Conservation (phyloP, 2,797 vertebrate species). For the Neoniphon sammara region DNA sequence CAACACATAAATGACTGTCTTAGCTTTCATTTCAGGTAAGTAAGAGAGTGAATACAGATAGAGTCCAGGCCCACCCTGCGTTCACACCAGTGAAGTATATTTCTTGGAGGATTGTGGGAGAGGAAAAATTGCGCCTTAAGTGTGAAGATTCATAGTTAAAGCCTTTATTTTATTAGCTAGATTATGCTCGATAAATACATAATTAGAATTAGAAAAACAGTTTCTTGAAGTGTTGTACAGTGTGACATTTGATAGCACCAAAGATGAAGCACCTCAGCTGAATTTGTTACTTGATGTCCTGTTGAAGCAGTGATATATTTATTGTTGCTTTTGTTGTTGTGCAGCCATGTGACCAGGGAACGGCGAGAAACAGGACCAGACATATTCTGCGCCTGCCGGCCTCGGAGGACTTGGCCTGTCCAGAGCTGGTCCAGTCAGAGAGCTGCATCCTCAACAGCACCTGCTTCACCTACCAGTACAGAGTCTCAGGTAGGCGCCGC, state of each 20-base stretch:
- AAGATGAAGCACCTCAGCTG: too few relatives aligned
- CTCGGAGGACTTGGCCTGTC: constrained; percentile 80
- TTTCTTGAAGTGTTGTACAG: too few relatives aligned
- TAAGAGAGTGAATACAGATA: constrained; percentile 3
- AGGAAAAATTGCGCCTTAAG: not conserved
- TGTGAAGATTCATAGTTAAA: too few relatives aligned
- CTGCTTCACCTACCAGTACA: constrained; percentile 92
- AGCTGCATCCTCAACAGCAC: constrained; percentile 92
- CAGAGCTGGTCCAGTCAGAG: constrained; percentile 86
- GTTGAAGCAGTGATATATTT: not conserved
- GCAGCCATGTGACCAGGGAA: constrained; percentile 86
- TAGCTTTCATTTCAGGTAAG: too few relatives aligned
- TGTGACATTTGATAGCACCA: too few relatives aligned
- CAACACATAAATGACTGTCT: too few relatives aligned
- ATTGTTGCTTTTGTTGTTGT: constrained; percentile 17
- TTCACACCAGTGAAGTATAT: not conserved
- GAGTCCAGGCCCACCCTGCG: not conserved
- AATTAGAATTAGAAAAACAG: too few relatives aligned
- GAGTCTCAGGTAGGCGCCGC: constrained; percentile 87
- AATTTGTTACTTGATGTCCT: not conserved
- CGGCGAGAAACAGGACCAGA: constrained; percentile 86
- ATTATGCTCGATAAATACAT: too few relatives aligned
- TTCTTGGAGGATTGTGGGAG: not conserved
- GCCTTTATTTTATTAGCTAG: too few relatives aligned
- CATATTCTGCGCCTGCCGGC: constrained; percentile 85